These are phyloP conservation scores for Aphidius colemani DNA, from an alignment of 2,888 invertebrate genomes.

Conservation along the genomic window DNA sequence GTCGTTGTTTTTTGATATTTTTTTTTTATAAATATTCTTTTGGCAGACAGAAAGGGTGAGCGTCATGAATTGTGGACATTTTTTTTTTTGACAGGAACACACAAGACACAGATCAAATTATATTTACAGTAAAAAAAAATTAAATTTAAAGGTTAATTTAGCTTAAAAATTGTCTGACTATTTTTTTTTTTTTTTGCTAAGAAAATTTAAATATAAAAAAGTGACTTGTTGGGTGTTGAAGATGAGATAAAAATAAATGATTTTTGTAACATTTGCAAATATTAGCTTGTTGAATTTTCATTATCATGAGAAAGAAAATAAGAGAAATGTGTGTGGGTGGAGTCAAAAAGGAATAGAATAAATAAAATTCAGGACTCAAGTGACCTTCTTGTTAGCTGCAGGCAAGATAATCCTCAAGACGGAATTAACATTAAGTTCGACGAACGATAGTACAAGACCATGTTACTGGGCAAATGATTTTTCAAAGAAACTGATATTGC, in stretches of 20 bases:
- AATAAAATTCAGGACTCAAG: conserved; percentile 7
- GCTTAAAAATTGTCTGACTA: too few relatives aligned
- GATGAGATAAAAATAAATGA: background rate
- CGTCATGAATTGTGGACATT: too few relatives aligned
- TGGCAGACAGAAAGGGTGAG: too few relatives aligned
- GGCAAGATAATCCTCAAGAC: conserved; percentile 18
- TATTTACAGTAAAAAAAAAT: too few relatives aligned
- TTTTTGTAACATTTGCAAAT: conserved; percentile 17
- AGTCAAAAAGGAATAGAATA: conserved; percentile 7
- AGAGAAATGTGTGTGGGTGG: background rate
- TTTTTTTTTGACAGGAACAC: too few relatives aligned
- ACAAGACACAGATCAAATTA: too few relatives aligned
- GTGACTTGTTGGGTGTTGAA: too few relatives aligned
- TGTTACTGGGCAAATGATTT: conserved; percentile 6
- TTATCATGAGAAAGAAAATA: conserved; percentile 1
- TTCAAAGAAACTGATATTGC: too few relatives aligned
- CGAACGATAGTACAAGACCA: conserved; percentile 26
- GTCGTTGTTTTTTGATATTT: background rate
- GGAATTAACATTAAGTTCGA: conserved; percentile 22
- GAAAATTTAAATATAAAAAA: too few relatives aligned
- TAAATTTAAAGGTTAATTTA: too few relatives aligned
- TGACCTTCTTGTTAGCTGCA: conserved; percentile 20
- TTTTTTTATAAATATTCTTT: background rate
- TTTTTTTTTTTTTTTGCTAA: too few relatives aligned
- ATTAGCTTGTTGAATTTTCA: conserved; percentile 21